A percentile compares a stretch with the other conserved stretches of the same genome.
Conservation (phyloP, 2,888 invertebrate genomes). For the Eupithecia dodoneata region DNA sequence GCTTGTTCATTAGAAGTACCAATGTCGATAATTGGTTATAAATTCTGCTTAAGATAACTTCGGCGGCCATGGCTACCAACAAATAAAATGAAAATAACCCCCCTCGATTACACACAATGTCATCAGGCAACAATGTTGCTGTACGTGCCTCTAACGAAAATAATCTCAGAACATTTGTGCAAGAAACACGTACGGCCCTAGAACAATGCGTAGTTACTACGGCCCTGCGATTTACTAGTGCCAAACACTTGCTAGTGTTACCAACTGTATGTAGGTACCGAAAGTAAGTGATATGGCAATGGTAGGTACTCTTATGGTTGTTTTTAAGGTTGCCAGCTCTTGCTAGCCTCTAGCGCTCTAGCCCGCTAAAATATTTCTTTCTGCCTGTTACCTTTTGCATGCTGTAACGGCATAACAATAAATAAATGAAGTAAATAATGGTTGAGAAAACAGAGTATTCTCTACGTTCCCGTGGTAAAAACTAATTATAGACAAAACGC, state of each 20-base stretch:
- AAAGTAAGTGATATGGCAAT: background rate
- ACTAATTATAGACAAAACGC: no score
- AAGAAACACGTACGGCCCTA: conserved; percentile 32
- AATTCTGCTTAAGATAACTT: no score
- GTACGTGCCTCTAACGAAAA: conserved; percentile 36
- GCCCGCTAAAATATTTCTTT: no score
- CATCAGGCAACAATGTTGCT: conserved; percentile 35
- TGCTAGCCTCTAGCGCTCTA: no score
- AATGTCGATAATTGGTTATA: no score
- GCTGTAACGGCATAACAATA: no score
- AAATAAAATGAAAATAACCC: background rate
- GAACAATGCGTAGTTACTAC: conserved; percentile 12
- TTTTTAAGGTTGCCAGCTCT: background rate
- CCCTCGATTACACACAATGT: conserved; percentile 27
- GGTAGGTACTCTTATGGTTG: background rate
- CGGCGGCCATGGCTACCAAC: background rate
- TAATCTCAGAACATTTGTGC: conserved; percentile 17
- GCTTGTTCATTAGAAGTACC: no score
- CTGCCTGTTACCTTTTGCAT: no score
- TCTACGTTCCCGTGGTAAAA: no score
- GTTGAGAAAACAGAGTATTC: no score
- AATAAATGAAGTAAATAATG: no score
- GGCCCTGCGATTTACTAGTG: background rate
- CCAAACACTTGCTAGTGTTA: conserved; percentile 3
- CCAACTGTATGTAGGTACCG: background rate